A percentile compares a stretch with the other conserved stretches of the same genome.
phyloP scores from a whole-genome alignment of 2,888 invertebrate genomes.

The Lordiphosa andalusiaca region DNA sequence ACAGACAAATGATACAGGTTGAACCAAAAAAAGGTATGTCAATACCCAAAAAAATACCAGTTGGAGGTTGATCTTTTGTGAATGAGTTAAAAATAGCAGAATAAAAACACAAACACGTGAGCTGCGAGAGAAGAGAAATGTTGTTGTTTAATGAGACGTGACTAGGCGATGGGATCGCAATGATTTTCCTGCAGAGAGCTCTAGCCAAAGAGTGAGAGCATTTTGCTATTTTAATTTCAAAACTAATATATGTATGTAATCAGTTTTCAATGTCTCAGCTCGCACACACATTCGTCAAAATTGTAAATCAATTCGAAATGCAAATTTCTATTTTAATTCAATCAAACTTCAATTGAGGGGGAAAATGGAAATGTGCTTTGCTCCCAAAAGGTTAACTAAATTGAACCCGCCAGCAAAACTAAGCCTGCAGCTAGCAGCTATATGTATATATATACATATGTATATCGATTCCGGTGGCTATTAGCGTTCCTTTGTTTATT shows the following conservation, averaged over 20 bases:
- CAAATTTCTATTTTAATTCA: slow-evolving; percentile 59
- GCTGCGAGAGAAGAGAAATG: slow-evolving; percentile 19
- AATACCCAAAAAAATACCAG: slow-evolving; percentile 20
- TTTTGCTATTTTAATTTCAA: too few relatives aligned
- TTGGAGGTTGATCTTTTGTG: slow-evolving; percentile 29
- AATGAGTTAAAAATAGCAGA: slow-evolving; percentile 30
- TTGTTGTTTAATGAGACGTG: neutral
- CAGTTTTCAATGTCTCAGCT: too few relatives aligned
- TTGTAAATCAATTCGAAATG: slow-evolving; percentile 45
- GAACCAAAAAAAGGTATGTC: slow-evolving; percentile 8
- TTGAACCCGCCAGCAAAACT: slow-evolving; percentile 7
- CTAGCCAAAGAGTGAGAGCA: too few relatives aligned
- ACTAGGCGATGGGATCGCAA: too few relatives aligned
- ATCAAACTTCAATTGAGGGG: slow-evolving; percentile 45
- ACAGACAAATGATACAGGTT: neutral
- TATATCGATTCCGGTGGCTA: too few relatives aligned
- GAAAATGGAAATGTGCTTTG: slow-evolving; percentile 34
- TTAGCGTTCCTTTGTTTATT: slow-evolving; percentile 27
- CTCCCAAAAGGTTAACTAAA: slow-evolving; percentile 29
- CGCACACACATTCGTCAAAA: too few relatives aligned
- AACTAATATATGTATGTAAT: too few relatives aligned
- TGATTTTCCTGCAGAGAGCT: too few relatives aligned
- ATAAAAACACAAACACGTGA: slow-evolving; percentile 33
- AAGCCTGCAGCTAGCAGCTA: too few relatives aligned
- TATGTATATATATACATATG: too few relatives aligned